Conservation (phyloP, 1,140 invertebrate species). For the Pseudomyrmex sp. region DNA sequence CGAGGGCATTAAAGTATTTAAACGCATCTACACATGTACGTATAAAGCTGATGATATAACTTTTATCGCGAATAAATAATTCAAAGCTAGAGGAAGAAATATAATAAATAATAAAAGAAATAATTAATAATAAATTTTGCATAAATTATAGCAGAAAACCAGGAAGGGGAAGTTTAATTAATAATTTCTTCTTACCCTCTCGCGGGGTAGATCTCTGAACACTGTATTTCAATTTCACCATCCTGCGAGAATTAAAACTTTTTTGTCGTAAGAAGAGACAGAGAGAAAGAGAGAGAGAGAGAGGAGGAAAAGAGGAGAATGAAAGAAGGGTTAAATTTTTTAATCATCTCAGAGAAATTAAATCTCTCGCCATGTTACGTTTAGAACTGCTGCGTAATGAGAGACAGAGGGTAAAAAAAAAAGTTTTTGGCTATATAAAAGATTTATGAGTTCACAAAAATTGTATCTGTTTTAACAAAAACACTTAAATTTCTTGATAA, state of each 20-base stretch:
- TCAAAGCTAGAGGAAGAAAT: too few relatives aligned
- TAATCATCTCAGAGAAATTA: conserved; percentile 51
- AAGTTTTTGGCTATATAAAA: conserved; percentile 1
- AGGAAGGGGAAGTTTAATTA: not conserved
- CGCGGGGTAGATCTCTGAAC: conserved; percentile 11
- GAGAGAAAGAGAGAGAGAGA: too few relatives aligned
- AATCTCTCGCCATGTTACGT: conserved; percentile 14
- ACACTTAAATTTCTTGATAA: not conserved
- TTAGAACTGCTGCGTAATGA: conserved; percentile 27
- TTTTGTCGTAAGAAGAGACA: conserved; percentile 37
- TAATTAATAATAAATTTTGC: too few relatives aligned
- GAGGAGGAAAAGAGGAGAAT: too few relatives aligned
- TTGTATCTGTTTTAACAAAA: not conserved
- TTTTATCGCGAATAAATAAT: too few relatives aligned
- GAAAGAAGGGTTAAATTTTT: conserved; percentile 42
- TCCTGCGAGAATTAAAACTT: conserved; percentile 56
- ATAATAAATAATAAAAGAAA: too few relatives aligned
- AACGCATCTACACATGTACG: too few relatives aligned
- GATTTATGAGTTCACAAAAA: not conserved
- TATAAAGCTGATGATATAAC: not conserved
- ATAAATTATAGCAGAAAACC: not conserved
- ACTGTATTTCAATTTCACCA: conserved; percentile 37
- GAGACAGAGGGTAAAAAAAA: conserved; percentile 4
- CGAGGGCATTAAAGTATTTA: too few relatives aligned
- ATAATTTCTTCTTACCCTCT: not conserved